phyloP scores from a whole-genome alignment of 2,888 invertebrate genomes.

The Deilephila elpenor region DNA sequence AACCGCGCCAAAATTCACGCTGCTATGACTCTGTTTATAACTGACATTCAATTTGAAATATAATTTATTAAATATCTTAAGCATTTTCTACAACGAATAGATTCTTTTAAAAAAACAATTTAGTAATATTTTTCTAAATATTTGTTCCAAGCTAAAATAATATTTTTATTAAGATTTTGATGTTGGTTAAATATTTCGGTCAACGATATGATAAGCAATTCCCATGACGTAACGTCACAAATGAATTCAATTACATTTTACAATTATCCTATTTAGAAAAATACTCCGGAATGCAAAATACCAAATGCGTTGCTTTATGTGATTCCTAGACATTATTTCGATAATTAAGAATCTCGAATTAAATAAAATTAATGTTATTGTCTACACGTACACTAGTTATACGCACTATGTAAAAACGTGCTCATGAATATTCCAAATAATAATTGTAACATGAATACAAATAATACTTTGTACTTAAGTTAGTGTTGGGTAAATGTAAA shows the following conservation, averaged over 20 bases:
- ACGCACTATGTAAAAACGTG: constrained; percentile 23
- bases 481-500: constrained; percentile 26
- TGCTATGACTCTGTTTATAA: too few species aligned
- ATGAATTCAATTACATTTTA: neutral
- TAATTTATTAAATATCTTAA: neutral
- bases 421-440: constrained; percentile 27
- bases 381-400: constrained; percentile 24
- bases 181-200: neutral
- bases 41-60: neutral
- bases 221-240: neutral
- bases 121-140: neutral
- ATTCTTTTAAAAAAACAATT: neutral
- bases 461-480: constrained; percentile 31
- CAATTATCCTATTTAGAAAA: neutral
- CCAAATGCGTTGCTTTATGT: constrained; percentile 18
- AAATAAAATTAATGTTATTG: constrained; percentile 20
- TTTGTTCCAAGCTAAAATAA: neutral
- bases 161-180: constrained; percentile 1
- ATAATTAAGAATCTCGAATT: constrained; percentile 22
- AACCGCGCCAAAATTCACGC: neutral
- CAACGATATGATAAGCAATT: neutral
- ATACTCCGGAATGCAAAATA: constrained; percentile 8
- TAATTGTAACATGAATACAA: constrained; percentile 11
- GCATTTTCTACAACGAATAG: constrained; percentile 9
- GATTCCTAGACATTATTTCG: constrained; percentile 17